A percentile compares a stretch with the other conserved stretches of the same genome.
Conservation (phyloP, 2,113 vertebrate genomes). For the Monopterus albus region DNA sequence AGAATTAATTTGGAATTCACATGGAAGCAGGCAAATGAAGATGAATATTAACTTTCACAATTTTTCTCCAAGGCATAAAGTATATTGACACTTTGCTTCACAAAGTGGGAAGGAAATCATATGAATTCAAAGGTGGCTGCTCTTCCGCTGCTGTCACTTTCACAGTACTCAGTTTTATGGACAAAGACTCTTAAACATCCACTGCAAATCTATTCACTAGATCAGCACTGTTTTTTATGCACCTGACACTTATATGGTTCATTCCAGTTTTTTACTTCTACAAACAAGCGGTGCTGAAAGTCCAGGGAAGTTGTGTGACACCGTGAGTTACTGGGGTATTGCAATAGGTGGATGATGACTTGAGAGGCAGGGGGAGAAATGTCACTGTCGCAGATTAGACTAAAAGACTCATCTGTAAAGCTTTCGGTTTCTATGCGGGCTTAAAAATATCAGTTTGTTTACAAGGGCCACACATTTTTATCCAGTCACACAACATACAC, state of each 20-base stretch:
- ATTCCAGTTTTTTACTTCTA: too few species aligned
- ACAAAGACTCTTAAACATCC: too few species aligned
- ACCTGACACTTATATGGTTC: too few species aligned
- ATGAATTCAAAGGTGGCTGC: neutral
- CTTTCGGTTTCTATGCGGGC: neutral
- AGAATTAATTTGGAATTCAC: slow-evolving; percentile 34
- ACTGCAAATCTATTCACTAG: too few species aligned
- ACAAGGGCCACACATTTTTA: neutral
- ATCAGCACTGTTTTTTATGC: too few species aligned
- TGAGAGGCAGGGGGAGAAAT: too few species aligned
- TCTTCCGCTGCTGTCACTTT: slow-evolving; percentile 2
- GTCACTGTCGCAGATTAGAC: too few species aligned
- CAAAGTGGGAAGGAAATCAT: neutral
- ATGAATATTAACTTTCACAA: slow-evolving; percentile 23
- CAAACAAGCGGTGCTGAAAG: too few species aligned
- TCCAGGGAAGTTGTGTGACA: too few species aligned
- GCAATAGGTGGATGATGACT: too few species aligned
- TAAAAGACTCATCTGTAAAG: neutral
- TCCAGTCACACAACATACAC: neutral
- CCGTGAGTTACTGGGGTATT: too few species aligned
- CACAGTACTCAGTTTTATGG: too few species aligned
- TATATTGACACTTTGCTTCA: slow-evolving; percentile 3
- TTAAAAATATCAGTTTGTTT: slow-evolving; percentile 22
- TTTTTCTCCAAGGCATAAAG: neutral
- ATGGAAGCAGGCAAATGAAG: slow-evolving; percentile 20